Evolutionary conservation across 2,113 vertebrate species (phyloP).

Genomic region (Centropus bengalensis): DNA sequence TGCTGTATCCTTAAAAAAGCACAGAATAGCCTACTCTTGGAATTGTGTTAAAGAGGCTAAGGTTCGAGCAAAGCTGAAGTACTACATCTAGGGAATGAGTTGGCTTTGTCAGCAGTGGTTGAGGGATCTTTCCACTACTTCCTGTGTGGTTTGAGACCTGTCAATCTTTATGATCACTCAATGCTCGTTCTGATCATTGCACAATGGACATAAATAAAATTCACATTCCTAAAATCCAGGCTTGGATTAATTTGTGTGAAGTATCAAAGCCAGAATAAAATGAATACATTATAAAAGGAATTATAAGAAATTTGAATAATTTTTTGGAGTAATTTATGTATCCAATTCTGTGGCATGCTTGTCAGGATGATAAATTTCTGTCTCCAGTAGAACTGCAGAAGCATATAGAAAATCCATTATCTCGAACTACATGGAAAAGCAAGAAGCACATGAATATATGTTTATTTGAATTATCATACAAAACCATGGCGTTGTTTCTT

Average conservation of each 20-base stretch:
- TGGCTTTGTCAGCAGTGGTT: neutral
- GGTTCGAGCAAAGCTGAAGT: neutral
- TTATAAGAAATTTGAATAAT: neutral
- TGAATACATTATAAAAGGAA: neutral
- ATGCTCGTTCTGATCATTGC: neutral
- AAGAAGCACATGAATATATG: neutral
- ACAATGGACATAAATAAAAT: neutral
- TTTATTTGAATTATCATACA: neutral
- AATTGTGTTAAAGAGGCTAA: neutral
- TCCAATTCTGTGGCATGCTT: neutral
- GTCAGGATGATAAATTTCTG: neutral
- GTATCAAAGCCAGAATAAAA: neutral
- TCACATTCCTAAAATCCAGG: neutral
- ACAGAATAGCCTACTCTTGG: neutral
- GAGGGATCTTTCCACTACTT: neutral
- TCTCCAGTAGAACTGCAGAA: neutral
- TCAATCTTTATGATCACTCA: neutral
- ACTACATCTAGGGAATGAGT: neutral
- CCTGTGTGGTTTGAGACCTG: neutral
- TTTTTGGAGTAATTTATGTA: neutral
- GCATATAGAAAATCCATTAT: neutral
- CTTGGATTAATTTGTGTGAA: neutral
- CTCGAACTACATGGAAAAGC: neutral
- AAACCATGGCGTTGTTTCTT: neutral
- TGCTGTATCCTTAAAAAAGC: neutral